Evolutionary conservation across 2,797 vertebrate species (phyloP).

Genomic region (Loris lydekkerianus): DNA sequence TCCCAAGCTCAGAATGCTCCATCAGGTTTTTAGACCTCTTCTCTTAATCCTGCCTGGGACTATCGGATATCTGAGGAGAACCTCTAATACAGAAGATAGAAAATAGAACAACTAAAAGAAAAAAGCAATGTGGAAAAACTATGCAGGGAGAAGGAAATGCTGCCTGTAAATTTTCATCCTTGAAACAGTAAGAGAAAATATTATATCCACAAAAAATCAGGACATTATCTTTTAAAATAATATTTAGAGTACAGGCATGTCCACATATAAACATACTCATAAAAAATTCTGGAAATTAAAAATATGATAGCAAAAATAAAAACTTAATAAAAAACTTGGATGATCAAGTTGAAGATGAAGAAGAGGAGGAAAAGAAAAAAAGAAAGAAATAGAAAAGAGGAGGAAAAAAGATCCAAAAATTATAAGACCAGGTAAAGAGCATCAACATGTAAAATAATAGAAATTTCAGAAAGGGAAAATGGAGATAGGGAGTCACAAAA

Average conservation of each 20-base stretch:
- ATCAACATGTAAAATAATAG: not conserved
- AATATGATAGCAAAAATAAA: not conserved
- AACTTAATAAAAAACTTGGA: not conserved
- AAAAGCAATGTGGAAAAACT: not conserved
- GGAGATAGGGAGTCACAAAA: not conserved
- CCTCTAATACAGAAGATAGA: constrained; percentile 16
- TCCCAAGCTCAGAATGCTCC: not conserved
- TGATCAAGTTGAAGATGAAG: not conserved
- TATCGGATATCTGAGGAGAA: not conserved
- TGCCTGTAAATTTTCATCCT: not conserved
- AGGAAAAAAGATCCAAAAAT: not conserved
- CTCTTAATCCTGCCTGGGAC: not conserved
- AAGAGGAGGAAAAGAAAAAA: not conserved
- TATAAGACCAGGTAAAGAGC: not conserved
- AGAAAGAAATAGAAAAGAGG: not conserved
- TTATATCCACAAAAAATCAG: not conserved
- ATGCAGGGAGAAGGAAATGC: not conserved
- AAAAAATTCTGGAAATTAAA: not conserved
- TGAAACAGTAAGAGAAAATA: not conserved
- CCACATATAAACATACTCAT: not conserved
- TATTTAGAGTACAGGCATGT: not conserved
- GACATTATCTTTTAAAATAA: not conserved
- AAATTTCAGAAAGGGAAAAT: not conserved
- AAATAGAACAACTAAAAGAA: not conserved
- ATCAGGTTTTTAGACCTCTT: not conserved